These are phyloP conservation scores for Trinorchestia longiramus DNA, from an alignment of 1,140 invertebrate genomes.

Conservation along the genomic window DNA sequence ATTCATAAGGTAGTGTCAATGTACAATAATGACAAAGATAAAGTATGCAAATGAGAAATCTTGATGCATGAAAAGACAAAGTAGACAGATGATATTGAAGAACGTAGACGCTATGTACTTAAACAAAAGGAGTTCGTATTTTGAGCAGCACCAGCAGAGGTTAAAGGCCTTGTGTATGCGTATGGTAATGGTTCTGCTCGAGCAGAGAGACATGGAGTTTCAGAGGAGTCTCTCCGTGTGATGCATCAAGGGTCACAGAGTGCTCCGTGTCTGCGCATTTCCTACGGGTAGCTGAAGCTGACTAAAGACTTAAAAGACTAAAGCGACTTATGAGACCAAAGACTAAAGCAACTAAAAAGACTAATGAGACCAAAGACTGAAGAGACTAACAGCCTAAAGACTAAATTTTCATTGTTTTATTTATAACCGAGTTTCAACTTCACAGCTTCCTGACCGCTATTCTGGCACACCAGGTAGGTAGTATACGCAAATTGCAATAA, in stretches of 20 bases:
- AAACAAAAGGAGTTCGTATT: not conserved
- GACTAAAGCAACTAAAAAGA: no score
- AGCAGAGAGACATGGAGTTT: not conserved
- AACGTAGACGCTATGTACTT: not conserved
- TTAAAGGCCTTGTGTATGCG: not conserved
- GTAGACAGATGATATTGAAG: not conserved
- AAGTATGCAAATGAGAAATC: not conserved
- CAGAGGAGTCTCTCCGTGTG: not conserved
- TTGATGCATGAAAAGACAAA: not conserved
- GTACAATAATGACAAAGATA: not conserved
- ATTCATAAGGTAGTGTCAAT: not conserved
- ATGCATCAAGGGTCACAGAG: not conserved
- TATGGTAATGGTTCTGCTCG: not conserved
- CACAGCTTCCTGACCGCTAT: no score
- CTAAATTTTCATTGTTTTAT: no score
- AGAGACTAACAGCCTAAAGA: not conserved
- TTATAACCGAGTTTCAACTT: no score
- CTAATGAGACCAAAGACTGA: no score
- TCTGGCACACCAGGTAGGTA: no score
- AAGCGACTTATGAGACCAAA: no score
- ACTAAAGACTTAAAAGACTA: not conserved
- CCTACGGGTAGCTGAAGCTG: not conserved
- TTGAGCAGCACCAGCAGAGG: not conserved
- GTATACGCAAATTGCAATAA: no score
- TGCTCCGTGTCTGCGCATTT: not conserved